Evolutionary conservation across 2,888 invertebrate species (phyloP), one percentile per base, ranked within the genome.

Genomic region (Tachina lurida): DNA sequence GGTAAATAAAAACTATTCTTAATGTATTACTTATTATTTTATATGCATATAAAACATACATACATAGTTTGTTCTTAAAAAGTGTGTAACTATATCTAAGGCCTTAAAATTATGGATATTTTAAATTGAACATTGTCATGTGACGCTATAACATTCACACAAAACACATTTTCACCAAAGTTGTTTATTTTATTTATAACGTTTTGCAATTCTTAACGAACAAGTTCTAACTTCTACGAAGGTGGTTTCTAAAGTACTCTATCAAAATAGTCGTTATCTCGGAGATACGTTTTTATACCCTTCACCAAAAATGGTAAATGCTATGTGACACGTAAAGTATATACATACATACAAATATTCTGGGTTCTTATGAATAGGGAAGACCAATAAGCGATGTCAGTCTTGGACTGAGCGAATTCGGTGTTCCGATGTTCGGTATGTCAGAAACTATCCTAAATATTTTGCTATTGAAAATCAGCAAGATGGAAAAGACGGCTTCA

Each of bases 101-200:
- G 79, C 39, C 63, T 63, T 45, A 52, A 65, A 60, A 45, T 12
- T 78, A 41, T 62, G 60, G 10, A 52, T 62, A 17, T 70, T 45
- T 70, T 31, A 62, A 68, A 63, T 71, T 15, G 45, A 71, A 17
- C 22, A 39, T 19, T 65, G 65, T 80, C 79, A 80, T 80, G 79
- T 80, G 79, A 80, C 47, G 56, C 17, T 58, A 22, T 31, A 73
- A 73, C 62, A 70, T 13, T 62, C 49, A 52, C 19, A 60, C 67
- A 77, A 77, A 77, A 58, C 47, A 77, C 60, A 49, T 52, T 68
- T 49, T 56, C 22, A 62, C 49, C 77, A 60, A 60, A 39, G 62
- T 12, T 62, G 15, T 56, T 52, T 52, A 56, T 52, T 65, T 41
- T 58, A 65, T 58, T 65, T 65, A 65, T 65, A 49, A 75, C 49